A percentile compares a stretch with the other conserved stretches of the same genome.
These are phyloP conservation scores for Tetramorium parvispinum DNA, from an alignment of 1,140 invertebrate species.

Conservation along the genomic window DNA sequence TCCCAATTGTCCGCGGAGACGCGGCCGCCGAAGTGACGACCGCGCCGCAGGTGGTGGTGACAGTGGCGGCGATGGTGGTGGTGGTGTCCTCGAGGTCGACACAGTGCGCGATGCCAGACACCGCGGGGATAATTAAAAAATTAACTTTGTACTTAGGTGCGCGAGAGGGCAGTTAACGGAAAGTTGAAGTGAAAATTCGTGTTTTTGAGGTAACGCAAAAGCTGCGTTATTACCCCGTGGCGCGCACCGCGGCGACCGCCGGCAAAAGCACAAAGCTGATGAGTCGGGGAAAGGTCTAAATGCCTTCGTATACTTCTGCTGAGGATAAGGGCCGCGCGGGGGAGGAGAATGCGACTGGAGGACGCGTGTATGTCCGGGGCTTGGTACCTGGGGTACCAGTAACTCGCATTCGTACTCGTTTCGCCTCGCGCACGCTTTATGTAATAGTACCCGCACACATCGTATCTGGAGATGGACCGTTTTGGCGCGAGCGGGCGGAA, in stretches of 20 bases:
- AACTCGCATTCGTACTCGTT: constrained; percentile 78
- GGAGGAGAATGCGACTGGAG: background rate
- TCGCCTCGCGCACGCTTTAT: constrained; percentile 67
- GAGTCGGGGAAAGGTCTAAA: constrained; percentile 84
- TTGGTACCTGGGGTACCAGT: constrained; percentile 74
- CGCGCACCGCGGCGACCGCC: constrained; percentile 67
- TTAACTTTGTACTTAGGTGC: constrained; percentile 82
- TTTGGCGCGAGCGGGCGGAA: constrained; percentile 33
- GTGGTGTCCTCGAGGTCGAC: constrained; percentile 45
- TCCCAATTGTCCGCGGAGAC: constrained; percentile 69
- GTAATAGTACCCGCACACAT: constrained; percentile 59
- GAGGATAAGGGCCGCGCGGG: constrained; percentile 64
- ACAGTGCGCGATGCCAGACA: constrained; percentile 62
- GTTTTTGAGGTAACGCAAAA: constrained; percentile 83
- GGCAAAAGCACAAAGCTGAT: constrained; percentile 84
- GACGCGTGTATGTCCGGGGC: constrained; percentile 54
- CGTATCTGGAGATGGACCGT: constrained; percentile 21
- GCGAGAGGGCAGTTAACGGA: constrained; percentile 79
- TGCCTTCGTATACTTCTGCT: constrained; percentile 77
- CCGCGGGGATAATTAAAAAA: constrained; percentile 83
- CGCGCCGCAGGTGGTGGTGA: background rate
- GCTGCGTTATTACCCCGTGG: constrained; percentile 80
- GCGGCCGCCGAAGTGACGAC: constrained; percentile 27
- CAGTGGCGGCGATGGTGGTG: background rate
- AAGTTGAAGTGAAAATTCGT: constrained; percentile 86